Percentiles rank a stretch among this genome's conserved stretches.
These are phyloP conservation scores for Hemichromis elongatus DNA, from an alignment of 2,113 vertebrate species.

Conservation along the genomic window DNA sequence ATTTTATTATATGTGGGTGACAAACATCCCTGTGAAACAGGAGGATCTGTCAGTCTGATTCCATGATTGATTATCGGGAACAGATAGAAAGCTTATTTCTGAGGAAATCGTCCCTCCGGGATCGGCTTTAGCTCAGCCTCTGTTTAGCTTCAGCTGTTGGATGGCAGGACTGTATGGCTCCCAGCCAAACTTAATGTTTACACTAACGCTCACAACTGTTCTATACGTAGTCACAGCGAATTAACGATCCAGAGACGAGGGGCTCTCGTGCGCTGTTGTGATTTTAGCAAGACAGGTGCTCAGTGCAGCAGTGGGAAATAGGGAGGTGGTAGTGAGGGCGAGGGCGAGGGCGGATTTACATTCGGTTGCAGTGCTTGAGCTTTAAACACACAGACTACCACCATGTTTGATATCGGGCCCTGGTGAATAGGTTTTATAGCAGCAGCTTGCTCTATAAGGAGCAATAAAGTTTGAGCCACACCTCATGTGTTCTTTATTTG, in stretches of 20 bases:
- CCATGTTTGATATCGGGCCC: background rate
- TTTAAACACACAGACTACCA: conserved; percentile 5
- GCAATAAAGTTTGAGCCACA: background rate
- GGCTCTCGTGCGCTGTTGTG: conserved; percentile 18
- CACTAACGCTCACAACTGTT: conserved; percentile 58
- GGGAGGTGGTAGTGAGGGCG: background rate
- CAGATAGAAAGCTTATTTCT: background rate
- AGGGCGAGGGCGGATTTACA: background rate
- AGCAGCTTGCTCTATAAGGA: background rate
- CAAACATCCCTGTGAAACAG: background rate
- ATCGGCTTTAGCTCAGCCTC: conserved; percentile 26
- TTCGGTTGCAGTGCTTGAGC: background rate
- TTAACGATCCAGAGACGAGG: conserved; percentile 13
- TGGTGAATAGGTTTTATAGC: background rate
- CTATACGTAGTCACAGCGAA: conserved; percentile 25
- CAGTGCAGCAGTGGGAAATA: conserved; percentile 13
- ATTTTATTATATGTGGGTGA: background rate
- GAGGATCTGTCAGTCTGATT: background rate
- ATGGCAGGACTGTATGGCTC: conserved; percentile 30
- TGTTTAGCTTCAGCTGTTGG: conserved; percentile 59
- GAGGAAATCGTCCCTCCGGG: background rate
- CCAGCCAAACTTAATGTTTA: conserved; percentile 61
- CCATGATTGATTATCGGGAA: conserved; percentile 26
- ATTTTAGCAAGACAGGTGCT: conserved; percentile 46
- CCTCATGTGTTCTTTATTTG: background rate